Percentiles rank a stretch among this genome's conserved stretches.
These are phyloP conservation scores for Cotesia congregata DNA, from an alignment of 2,888 invertebrate genomes.

Conservation along the genomic window DNA sequence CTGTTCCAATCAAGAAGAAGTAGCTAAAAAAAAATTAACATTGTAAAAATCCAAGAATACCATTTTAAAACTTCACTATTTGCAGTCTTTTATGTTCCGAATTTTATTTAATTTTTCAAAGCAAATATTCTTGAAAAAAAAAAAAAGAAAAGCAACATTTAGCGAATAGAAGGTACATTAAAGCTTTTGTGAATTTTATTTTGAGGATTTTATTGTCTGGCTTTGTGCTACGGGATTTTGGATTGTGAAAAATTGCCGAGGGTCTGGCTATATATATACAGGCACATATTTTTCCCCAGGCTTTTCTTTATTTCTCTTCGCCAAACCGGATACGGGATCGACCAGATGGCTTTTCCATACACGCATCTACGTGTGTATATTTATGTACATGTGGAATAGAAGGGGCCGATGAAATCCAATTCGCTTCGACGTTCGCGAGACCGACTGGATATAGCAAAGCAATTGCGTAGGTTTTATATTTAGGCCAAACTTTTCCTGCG, in stretches of 20 bases:
- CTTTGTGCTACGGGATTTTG: background rate
- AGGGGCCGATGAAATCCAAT: background rate
- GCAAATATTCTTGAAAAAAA: too few species aligned
- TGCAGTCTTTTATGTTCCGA: too few species aligned
- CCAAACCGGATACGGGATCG: slow-evolving; percentile 31
- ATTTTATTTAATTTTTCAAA: too few species aligned
- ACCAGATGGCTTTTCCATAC: slow-evolving; percentile 31
- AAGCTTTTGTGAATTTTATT: background rate
- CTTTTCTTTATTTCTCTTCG: slow-evolving; percentile 24
- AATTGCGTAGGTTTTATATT: background rate
- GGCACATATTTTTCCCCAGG: background rate
- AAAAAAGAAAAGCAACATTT: too few species aligned
- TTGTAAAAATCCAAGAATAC: too few species aligned
- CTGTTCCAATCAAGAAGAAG: too few species aligned
- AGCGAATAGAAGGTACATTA: background rate
- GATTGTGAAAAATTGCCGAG: slow-evolving; percentile 21
- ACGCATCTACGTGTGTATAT: slow-evolving; percentile 7
- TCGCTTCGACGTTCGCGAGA: slow-evolving; percentile 19
- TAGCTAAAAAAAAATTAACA: too few species aligned
- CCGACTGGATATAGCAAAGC: background rate
- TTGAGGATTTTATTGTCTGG: background rate
- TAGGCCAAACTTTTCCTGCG: background rate
- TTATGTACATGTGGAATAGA: background rate
- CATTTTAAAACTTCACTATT: too few species aligned
- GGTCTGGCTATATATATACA: background rate